A percentile compares a stretch with the other conserved stretches of the same genome.
phyloP scores from a whole-genome alignment of 2,888 invertebrate genomes.

The Adela reaumurella region DNA sequence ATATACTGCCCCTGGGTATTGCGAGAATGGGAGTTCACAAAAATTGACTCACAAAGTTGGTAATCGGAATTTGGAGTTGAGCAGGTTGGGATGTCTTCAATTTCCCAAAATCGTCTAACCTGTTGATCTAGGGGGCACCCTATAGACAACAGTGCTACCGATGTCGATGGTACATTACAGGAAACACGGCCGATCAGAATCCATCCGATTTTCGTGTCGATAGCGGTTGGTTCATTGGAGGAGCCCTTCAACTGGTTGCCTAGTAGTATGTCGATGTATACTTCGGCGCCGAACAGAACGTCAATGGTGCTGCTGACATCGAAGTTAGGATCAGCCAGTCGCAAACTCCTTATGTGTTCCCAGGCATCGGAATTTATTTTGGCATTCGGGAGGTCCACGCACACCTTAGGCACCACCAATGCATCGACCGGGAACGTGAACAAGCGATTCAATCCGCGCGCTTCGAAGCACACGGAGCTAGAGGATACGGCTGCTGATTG shows the following conservation, averaged over 20 bases:
- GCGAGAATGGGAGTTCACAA: too few relatives aligned
- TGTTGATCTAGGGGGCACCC: not conserved
- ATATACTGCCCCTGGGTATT: too few relatives aligned
- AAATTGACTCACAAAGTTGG: too few relatives aligned
- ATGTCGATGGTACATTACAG: not conserved
- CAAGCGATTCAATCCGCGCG: not conserved
- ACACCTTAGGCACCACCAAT: not conserved
- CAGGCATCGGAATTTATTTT: not conserved
- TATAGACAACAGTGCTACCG: not conserved
- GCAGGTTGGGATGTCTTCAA: too few relatives aligned
- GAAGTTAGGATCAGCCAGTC: not conserved
- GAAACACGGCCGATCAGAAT: not conserved
- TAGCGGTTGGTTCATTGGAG: not conserved
- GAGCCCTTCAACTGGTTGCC: not conserved
- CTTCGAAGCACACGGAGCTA: not conserved
- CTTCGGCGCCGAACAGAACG: not conserved
- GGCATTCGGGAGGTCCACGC: not conserved
- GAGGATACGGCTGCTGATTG: not conserved
- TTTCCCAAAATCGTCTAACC: too few relatives aligned
- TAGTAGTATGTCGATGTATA: not conserved
- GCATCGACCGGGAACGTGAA: not conserved
- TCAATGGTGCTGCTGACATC: not conserved
- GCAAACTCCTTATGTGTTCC: not conserved
- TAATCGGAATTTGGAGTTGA: too few relatives aligned
- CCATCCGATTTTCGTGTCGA: not conserved